Evolutionary conservation across 2,888 invertebrate genomes (phyloP).

Genomic region (Andricus quercusramuli): DNA sequence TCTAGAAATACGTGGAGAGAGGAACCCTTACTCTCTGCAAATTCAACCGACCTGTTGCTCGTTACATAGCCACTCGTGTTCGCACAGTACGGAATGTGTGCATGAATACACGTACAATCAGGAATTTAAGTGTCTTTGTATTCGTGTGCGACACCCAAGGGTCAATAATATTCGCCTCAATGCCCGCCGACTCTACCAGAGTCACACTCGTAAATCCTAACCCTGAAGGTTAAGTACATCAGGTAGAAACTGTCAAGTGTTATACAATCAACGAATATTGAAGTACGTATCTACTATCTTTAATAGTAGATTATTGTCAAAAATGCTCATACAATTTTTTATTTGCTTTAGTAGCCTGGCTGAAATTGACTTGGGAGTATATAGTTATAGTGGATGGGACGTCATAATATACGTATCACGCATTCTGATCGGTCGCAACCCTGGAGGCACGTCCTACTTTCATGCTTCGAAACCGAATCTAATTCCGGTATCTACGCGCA

Average conservation of each 20-base stretch:
- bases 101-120: neutral
- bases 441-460: slow-evolving; percentile 36
- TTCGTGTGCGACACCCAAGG: neutral
- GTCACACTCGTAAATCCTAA: neutral
- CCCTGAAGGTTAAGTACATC: slow-evolving; percentile 16
- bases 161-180: neutral
- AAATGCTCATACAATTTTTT: neutral
- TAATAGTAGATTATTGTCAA: neutral
- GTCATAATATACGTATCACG: slow-evolving; percentile 4
- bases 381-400: neutral
- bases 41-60: slow-evolving; percentile 57
- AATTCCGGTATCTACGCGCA: slow-evolving; percentile 32
- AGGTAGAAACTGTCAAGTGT: neutral
- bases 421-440: slow-evolving; percentile 30
- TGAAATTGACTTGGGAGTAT: neutral
- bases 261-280: neutral
- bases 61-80: slow-evolving; percentile 45
- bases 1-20: slow-evolving; percentile 11
- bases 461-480: slow-evolving; percentile 20
- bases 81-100: neutral
- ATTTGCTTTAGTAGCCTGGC: neutral
- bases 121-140: neutral
- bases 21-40: slow-evolving; percentile 45
- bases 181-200: neutral
- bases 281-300: neutral